Evolutionary conservation across 2,113 vertebrate genomes (phyloP).

Genomic region (Conger conger): DNA sequence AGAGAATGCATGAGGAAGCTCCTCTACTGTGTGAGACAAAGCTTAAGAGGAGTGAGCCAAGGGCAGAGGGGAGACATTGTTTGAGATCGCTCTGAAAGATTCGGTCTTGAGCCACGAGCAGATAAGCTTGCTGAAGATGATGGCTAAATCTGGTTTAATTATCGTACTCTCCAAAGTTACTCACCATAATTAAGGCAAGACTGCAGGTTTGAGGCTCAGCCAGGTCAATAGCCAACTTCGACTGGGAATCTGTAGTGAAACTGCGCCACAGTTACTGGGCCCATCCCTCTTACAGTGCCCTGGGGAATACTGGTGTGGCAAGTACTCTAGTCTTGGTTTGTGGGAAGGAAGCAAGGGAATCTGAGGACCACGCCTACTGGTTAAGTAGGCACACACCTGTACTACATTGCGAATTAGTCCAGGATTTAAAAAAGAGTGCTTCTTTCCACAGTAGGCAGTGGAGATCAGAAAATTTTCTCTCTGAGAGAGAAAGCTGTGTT

Average conservation of each 20-base stretch:
- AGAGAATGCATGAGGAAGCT: not conserved
- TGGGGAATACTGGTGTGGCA: not conserved
- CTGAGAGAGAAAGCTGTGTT: too few species aligned
- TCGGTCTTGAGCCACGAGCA: not conserved
- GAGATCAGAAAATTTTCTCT: too few species aligned
- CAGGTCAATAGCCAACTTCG: not conserved
- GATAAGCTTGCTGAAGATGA: not conserved
- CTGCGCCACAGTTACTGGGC: not conserved
- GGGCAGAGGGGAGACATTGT: constrained; percentile 5
- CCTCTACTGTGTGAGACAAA: not conserved
- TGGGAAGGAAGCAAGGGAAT: too few species aligned
- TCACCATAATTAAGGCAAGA: not conserved
- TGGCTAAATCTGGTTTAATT: constrained; percentile 9
- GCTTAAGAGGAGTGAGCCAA: not conserved
- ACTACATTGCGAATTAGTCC: too few species aligned
- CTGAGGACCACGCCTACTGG: too few species aligned
- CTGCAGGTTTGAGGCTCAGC: not conserved
- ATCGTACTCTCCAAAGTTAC: not conserved
- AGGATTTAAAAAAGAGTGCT: too few species aligned
- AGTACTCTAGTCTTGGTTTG: too few species aligned
- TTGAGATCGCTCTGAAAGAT: constrained; percentile 9
- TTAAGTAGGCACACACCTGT: too few species aligned
- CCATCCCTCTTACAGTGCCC: not conserved
- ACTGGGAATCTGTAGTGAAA: not conserved
- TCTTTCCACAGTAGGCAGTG: too few species aligned